Conservation (phyloP, 2,113 vertebrate species). For the Callospermophilus lateralis region DNA sequence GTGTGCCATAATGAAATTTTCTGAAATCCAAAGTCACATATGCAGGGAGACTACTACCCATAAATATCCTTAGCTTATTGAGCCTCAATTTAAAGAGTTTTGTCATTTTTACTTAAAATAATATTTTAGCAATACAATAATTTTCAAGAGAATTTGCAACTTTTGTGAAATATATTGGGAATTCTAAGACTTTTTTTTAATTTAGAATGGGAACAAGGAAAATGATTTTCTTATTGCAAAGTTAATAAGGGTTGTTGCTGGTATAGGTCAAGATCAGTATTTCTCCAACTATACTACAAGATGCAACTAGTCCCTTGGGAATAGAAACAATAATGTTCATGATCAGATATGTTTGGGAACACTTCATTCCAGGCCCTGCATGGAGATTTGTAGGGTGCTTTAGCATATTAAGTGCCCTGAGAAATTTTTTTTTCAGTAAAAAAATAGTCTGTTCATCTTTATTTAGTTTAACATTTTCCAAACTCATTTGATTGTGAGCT, state of each 20-base stretch:
- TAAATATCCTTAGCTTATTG: background rate
- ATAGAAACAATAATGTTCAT: constrained; percentile 37
- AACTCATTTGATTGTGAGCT: constrained; percentile 23
- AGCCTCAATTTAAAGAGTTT: background rate
- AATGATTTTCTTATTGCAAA: constrained; percentile 54
- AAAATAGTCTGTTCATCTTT: constrained; percentile 13
- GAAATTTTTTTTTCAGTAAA: constrained; percentile 54
- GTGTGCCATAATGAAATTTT: background rate
- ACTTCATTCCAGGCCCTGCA: constrained; percentile 4
- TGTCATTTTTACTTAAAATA: constrained; percentile 49
- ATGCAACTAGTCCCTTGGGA: constrained; percentile 30
- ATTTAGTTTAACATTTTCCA: constrained; percentile 52
- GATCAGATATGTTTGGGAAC: constrained; percentile 53
- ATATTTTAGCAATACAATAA: background rate
- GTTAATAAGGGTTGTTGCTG: background rate
- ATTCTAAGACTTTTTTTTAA: constrained; percentile 20
- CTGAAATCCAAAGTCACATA: background rate
- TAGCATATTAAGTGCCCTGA: constrained; percentile 12
- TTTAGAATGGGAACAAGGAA: constrained; percentile 58
- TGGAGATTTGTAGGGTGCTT: background rate
- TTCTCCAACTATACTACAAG: constrained; percentile 57
- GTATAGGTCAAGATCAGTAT: constrained; percentile 64
- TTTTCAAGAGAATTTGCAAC: constrained; percentile 17
- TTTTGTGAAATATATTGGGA: constrained; percentile 17
- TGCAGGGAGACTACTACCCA: background rate